phyloP scores from a whole-genome alignment of 2,888 invertebrate genomes.

The Camptogramma bilineatum region DNA sequence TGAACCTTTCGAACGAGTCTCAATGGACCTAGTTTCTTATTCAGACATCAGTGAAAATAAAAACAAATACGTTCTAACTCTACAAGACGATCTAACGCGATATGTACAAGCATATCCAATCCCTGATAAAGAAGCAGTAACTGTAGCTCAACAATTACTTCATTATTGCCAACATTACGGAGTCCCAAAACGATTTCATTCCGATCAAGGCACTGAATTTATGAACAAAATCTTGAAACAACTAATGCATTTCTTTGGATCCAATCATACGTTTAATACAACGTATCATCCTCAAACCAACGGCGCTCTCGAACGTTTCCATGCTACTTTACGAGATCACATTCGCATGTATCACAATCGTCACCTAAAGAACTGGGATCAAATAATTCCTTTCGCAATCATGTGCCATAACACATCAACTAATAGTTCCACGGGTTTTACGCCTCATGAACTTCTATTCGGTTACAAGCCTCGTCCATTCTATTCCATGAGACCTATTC shows the following conservation, averaged over 20 bases:
- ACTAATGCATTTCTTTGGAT: constrained; percentile 50
- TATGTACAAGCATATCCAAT: constrained; percentile 56
- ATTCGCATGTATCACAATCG: constrained; percentile 51
- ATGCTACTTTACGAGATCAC: constrained; percentile 52
- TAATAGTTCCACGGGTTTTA: constrained; percentile 49
- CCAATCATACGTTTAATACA: constrained; percentile 51
- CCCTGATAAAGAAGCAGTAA: constrained; percentile 52
- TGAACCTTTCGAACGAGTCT: constrained; percentile 53
- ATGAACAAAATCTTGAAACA: constrained; percentile 52
- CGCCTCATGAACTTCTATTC: constrained; percentile 51
- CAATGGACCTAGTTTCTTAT: constrained; percentile 55
- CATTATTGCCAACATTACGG: constrained; percentile 55
- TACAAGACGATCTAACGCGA: constrained; percentile 53
- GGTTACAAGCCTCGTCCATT: constrained; percentile 28
- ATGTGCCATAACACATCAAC: constrained; percentile 55
- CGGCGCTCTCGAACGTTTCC: too few species aligned
- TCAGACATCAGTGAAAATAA: constrained; percentile 49
- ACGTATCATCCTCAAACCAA: constrained; percentile 54
- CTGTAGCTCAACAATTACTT: constrained; percentile 49
- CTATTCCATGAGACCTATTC: background rate
- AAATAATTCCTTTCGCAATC: constrained; percentile 53
- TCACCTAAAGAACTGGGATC: constrained; percentile 46
- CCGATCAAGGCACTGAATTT: constrained; percentile 56
- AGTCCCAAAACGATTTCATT: constrained; percentile 53
- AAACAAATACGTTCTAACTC: constrained; percentile 51